A percentile compares a stretch with the other conserved stretches of the same genome.
Evolutionary conservation across 2,888 invertebrate genomes (phyloP).

Genomic region (Lamellibrachia columna): DNA sequence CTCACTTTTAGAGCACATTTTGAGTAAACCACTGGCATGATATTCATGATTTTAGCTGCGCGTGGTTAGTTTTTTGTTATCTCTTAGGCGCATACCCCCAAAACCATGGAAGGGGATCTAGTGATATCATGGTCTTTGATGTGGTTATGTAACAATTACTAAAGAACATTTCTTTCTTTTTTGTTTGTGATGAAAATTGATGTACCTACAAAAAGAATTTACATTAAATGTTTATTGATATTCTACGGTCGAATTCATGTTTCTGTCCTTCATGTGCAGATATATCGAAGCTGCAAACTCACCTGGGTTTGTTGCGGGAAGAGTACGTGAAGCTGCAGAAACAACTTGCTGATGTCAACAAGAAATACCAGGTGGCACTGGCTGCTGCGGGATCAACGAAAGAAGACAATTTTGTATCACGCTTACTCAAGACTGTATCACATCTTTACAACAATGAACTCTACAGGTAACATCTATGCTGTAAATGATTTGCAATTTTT

Average conservation of each 20-base stretch:
- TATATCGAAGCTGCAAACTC: constrained; percentile 76
- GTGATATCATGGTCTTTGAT: too few species aligned
- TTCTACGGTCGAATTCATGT: background rate
- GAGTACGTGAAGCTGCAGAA: constrained; percentile 90
- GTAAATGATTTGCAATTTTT: background rate
- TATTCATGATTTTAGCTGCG: too few species aligned
- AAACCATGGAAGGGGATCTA: too few species aligned
- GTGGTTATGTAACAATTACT: too few species aligned
- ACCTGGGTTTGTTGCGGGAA: constrained; percentile 84
- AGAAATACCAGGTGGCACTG: constrained; percentile 80
- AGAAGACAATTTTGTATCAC: constrained; percentile 78
- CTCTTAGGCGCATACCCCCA: too few species aligned
- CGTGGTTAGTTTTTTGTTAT: too few species aligned
- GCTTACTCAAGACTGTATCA: constrained; percentile 82
- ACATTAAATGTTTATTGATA: background rate
- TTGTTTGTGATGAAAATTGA: too few species aligned
- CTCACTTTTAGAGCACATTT: too few species aligned
- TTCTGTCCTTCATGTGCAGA: constrained; percentile 52
- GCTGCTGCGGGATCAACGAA: constrained; percentile 70
- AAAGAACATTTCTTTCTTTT: too few species aligned
- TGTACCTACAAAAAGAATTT: background rate
- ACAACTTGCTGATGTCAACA: constrained; percentile 82
- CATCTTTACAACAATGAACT: constrained; percentile 81
- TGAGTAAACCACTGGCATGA: too few species aligned
- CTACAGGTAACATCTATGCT: constrained; percentile 64